Evolutionary conservation across 2,888 invertebrate species (phyloP), one percentile per base, ranked within the genome.

Genomic region (Heteropelma amictum): DNA sequence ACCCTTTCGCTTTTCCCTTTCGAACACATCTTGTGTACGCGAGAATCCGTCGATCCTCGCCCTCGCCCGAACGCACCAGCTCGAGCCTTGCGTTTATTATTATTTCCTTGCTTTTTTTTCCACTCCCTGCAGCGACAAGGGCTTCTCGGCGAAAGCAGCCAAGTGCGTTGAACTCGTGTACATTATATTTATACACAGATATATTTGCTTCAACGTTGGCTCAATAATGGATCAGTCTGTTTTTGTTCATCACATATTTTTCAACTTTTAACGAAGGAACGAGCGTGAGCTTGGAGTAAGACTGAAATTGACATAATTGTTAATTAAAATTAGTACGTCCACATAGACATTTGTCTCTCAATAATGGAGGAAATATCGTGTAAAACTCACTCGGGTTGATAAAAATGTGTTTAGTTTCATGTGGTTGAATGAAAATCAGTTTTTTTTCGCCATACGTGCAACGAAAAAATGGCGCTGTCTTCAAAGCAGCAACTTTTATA

Each of bases 1-100:
- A 65, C 60, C 58, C 74, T 63, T 69, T 51, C 65, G 30, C 38
- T 49, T 64, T 64, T 70, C 74, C 51, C 70, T 70, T 74, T 70
- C 70, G 54, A 30, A 54, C 64, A 54, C 47, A 38, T 30, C 30
- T 35, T 26, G 8, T 42, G 14, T 53, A 53, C 40, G 30, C 51
- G 54, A 60, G 49, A 51, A 69, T 74, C 64, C 53, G 19, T 60
- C 60, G 14, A 53, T 38, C 45, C 5, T 26, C 12, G 19, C 26
- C 10, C 35, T 45, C 49, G n/a, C n/a, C n/a, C n/a, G n/a, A n/a
- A n/a, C n/a, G n/a, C n/a, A n/a, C 19, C 8, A 14, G 3, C 21
- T 21, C 21, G 21, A 12, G n/a, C 51, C 17, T 51, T 61, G 21
- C 61, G 12, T 33, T 6, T 19, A 8, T 8, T 12, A 12, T 38